phyloP scores from a whole-genome alignment of 64 coral and sea anemone genomes.

The Pachyseris speciosa region DNA sequence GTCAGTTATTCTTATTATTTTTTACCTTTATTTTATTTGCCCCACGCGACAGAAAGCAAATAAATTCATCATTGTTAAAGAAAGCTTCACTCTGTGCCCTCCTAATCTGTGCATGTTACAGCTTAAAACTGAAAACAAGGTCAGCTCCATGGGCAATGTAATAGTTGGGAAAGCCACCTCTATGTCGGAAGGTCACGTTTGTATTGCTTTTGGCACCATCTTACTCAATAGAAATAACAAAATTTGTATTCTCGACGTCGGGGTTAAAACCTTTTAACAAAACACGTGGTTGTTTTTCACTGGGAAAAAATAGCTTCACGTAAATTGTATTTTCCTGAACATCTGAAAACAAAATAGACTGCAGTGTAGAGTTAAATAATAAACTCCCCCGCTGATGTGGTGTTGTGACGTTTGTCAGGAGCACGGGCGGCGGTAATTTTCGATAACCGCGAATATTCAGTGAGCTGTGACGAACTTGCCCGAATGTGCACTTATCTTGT shows the following conservation, averaged over 20 bases:
- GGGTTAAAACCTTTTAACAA: not conserved
- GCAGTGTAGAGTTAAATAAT: not conserved
- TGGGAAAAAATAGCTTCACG: not conserved
- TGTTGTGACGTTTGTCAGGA: not conserved
- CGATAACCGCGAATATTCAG: not conserved
- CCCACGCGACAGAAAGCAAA: too few species aligned
- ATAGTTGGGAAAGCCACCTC: too few species aligned
- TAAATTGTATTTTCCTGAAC: not conserved
- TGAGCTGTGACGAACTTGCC: constrained; percentile 7
- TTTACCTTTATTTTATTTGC: too few species aligned
- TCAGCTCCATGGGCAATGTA: too few species aligned
- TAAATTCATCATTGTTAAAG: too few species aligned
- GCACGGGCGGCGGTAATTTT: not conserved
- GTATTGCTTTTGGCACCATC: too few species aligned
- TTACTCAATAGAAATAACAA: not conserved
- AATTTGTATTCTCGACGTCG: not conserved
- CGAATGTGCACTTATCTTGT: not conserved
- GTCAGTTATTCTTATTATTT: too few species aligned
- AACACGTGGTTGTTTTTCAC: not conserved
- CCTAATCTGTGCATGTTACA: too few species aligned
- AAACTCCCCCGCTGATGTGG: not conserved
- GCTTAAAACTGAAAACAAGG: too few species aligned
- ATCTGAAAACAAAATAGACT: not conserved
- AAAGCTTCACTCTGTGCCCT: too few species aligned
- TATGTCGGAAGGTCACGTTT: too few species aligned